A percentile compares a stretch with the other conserved stretches of the same genome.
These are phyloP conservation scores for Drosophila mulleri DNA, from an alignment of 2,888 invertebrate genomes.

Conservation along the genomic window DNA sequence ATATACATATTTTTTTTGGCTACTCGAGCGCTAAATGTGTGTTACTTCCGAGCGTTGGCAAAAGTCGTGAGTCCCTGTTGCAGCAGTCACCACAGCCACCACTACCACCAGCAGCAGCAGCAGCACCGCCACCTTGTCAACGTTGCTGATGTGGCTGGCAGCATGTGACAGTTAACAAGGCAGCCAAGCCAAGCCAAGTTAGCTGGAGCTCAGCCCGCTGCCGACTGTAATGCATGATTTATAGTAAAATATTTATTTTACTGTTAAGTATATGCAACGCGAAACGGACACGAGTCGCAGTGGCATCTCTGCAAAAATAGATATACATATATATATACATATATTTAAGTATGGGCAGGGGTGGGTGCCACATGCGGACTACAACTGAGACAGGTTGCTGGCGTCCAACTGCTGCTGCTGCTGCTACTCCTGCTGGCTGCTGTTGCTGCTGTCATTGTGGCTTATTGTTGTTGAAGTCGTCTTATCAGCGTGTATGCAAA, in stretches of 20 bases:
- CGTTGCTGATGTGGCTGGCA: conserved; percentile 62
- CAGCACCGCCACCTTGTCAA: conserved; percentile 13
- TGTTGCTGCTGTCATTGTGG: conserved; percentile 39
- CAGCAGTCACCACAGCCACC: background rate
- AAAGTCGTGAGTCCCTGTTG: conserved; percentile 64
- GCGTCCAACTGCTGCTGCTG: conserved; percentile 13
- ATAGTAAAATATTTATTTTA: conserved; percentile 82
- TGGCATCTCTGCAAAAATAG: conserved; percentile 10
- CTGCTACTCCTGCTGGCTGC: conserved; percentile 1
- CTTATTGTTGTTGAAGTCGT: conserved; percentile 66
- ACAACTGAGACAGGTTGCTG: conserved; percentile 61
- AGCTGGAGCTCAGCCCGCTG: conserved; percentile 43
- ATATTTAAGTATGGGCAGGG: conserved; percentile 32
- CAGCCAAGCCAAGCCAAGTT: conserved; percentile 40
- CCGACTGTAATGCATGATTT: conserved; percentile 78
- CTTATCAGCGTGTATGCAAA: conserved; percentile 79
- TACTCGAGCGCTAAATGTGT: conserved; percentile 79
- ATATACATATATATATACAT: background rate
- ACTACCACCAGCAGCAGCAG: background rate
- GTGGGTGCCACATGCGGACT: conserved; percentile 64
- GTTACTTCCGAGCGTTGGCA: conserved; percentile 74
- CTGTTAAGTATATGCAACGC: conserved; percentile 76
- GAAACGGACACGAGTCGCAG: conserved; percentile 40
- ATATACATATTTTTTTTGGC: conserved; percentile 48
- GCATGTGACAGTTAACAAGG: conserved; percentile 76